These are phyloP conservation scores for Columba guinea DNA, from an alignment of 2,797 vertebrate species.

Conservation along the genomic window DNA sequence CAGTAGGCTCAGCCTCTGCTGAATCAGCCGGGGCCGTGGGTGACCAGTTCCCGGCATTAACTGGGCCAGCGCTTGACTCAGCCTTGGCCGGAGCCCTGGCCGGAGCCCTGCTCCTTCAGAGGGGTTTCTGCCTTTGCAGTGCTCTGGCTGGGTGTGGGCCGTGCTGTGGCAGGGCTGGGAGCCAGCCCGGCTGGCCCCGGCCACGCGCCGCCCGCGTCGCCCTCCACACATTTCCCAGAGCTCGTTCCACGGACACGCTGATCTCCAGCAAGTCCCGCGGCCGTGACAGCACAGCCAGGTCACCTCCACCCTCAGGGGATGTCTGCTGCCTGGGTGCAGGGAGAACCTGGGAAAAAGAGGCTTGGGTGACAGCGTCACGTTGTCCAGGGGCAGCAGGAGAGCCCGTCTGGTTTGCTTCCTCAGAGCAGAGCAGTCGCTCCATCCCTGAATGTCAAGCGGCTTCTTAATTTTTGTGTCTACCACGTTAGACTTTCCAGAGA, in stretches of 20 bases:
- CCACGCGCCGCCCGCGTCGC: background rate
- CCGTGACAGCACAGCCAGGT: background rate
- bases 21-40: background rate
- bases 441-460: background rate
- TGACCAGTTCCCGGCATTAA: fast-evolving
- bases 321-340: background rate
- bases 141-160: background rate
- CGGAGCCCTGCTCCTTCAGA: background rate
- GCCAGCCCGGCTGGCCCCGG: background rate
- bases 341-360: background rate
- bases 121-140: slow-evolving; percentile 15
- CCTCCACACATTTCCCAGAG: background rate
- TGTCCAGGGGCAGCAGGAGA: background rate
- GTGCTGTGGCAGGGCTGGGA: slow-evolving; percentile 14
- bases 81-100: background rate
- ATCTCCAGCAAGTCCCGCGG: background rate
- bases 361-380: background rate
- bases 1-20: fast-evolving
- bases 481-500: background rate
- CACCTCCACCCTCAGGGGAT: background rate
- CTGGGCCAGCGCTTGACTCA: background rate
- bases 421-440: background rate
- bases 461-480: background rate
- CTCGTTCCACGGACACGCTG: background rate
- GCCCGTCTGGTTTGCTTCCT: background rate